A percentile compares a stretch with the other conserved stretches of the same genome.
phyloP scores from a whole-genome alignment of 1,140 invertebrate species.

The Bombus ignitus region DNA sequence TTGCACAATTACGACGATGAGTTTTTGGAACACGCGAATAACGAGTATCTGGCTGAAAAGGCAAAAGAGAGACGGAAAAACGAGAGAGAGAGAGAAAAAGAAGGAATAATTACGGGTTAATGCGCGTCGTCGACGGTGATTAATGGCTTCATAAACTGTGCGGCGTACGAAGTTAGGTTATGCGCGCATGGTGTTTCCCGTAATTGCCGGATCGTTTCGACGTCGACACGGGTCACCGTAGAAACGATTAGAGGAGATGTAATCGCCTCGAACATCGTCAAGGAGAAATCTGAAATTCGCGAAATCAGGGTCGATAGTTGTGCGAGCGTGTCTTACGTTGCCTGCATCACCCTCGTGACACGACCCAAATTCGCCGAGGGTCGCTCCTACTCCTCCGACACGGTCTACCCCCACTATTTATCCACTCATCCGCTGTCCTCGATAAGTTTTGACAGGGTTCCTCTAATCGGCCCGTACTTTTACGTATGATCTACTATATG shows the following conservation, averaged over 20 bases:
- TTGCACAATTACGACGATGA: slow-evolving; percentile 38
- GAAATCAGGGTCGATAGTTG: slow-evolving; percentile 48
- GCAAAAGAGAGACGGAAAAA: background rate
- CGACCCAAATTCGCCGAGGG: slow-evolving; percentile 57
- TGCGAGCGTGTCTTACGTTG: slow-evolving; percentile 30
- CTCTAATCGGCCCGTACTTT: slow-evolving; percentile 50
- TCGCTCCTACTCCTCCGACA: slow-evolving; percentile 26
- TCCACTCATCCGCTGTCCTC: slow-evolving; percentile 35
- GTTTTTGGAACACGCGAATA: slow-evolving; percentile 53
- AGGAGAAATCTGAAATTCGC: slow-evolving; percentile 45
- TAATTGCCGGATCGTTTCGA: slow-evolving; percentile 56
- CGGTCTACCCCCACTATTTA: background rate
- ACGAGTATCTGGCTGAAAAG: slow-evolving; percentile 17
- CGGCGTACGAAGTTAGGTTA: slow-evolving; percentile 36
- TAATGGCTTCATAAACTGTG: slow-evolving; percentile 63
- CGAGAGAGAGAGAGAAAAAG: background rate
- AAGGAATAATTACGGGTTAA: slow-evolving; percentile 52
- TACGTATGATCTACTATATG: background rate
- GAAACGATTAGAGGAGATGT: slow-evolving; percentile 45
- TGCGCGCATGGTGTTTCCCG: slow-evolving; percentile 47
- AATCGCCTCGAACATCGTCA: slow-evolving; percentile 39
- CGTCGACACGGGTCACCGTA: slow-evolving; percentile 48
- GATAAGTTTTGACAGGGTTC: slow-evolving; percentile 53
- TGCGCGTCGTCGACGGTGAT: slow-evolving; percentile 60
- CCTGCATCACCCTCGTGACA: slow-evolving; percentile 50